These are phyloP conservation scores for Ectemnius lituratus DNA, from an alignment of 2,888 invertebrate species.

Conservation along the genomic window DNA sequence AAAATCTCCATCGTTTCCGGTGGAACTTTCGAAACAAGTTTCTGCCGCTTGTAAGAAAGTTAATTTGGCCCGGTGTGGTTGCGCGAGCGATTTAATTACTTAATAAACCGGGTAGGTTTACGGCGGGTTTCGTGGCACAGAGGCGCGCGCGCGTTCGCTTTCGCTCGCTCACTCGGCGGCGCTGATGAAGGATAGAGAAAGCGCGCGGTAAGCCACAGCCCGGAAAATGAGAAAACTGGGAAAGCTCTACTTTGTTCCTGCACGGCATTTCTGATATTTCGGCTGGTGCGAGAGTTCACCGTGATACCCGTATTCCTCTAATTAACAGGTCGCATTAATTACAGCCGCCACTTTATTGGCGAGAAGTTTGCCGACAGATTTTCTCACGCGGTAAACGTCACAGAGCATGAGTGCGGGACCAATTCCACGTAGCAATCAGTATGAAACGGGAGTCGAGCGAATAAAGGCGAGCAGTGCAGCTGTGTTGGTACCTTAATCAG, in stretches of 20 bases:
- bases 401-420: too few relatives aligned
- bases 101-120: conserved; percentile 58
- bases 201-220: conserved; percentile 5
- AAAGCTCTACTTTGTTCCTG: conserved; percentile 28
- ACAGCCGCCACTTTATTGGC: too few relatives aligned
- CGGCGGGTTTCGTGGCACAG: conserved; percentile 5
- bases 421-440: too few relatives aligned
- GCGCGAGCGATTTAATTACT: conserved; percentile 62
- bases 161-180: conserved; percentile 8
- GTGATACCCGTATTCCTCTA: too few relatives aligned
- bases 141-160: neutral
- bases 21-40: conserved; percentile 55
- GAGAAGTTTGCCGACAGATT: too few relatives aligned
- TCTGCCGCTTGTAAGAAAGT: conserved; percentile 54
- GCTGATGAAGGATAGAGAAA: conserved; percentile 12
- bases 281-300: too few relatives aligned
- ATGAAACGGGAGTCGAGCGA: too few relatives aligned
- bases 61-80: conserved; percentile 52
- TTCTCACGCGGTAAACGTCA: too few relatives aligned
- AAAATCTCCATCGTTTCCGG: conserved; percentile 49
- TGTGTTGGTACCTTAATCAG: conserved; percentile 1
- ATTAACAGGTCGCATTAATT: too few relatives aligned
- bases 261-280: too few relatives aligned
- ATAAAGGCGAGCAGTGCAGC: too few relatives aligned
- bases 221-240: conserved; percentile 27